Evolutionary conservation across 1,140 invertebrate genomes (phyloP).

Genomic region (Pteromalus puparum): DNA sequence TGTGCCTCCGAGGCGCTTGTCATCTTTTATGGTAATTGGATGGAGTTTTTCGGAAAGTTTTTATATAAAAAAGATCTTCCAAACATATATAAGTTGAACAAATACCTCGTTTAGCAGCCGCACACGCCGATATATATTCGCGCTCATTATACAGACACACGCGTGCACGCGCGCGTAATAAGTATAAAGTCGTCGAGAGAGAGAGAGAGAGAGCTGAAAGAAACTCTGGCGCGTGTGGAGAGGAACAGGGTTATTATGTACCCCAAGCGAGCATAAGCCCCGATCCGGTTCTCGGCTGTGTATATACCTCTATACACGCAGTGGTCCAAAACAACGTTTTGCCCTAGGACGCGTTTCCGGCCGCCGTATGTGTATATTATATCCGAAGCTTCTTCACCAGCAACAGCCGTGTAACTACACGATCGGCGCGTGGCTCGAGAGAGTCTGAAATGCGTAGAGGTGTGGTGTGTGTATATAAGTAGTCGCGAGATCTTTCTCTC

Average conservation of each 20-base stretch:
- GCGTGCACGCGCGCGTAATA: neutral
- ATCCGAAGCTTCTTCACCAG: neutral
- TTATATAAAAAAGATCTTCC: neutral
- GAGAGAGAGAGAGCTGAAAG: too few species aligned
- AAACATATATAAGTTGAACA: neutral
- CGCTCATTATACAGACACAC: neutral
- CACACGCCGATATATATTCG: neutral
- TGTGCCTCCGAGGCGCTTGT: neutral
- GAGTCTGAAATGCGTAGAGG: too few species aligned
- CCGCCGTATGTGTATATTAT: neutral
- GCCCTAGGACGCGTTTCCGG: neutral
- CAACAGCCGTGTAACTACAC: too few species aligned
- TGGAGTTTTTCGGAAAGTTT: neutral
- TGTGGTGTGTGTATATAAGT: too few species aligned
- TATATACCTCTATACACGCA: too few species aligned
- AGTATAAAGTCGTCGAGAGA: neutral
- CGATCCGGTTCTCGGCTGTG: neutral
- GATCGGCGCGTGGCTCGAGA: too few species aligned
- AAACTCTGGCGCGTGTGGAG: neutral
- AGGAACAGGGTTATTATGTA: neutral
- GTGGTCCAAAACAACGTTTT: neutral
- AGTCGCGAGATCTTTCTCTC: too few species aligned
- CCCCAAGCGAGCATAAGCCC: neutral
- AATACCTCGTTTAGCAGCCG: neutral
- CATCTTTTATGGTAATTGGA: slow-evolving; percentile 35